A percentile compares a stretch with the other conserved stretches of the same genome.
phyloP scores from a whole-genome alignment of 2,113 vertebrate genomes.

The Chloropsis cyanopogon region DNA sequence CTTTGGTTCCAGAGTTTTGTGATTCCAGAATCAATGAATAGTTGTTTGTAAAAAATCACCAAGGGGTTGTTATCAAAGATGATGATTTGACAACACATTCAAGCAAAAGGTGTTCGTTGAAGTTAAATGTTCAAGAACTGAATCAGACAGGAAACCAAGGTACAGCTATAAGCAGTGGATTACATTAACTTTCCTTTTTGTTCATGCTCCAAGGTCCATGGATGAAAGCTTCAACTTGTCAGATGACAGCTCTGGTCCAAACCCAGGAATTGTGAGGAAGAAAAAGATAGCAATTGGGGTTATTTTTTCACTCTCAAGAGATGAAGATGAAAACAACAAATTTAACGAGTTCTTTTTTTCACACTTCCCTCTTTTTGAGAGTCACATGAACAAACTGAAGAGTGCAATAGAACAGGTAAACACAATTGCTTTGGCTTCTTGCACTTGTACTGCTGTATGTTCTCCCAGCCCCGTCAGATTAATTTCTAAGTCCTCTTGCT shows the following conservation, averaged over 20 bases:
- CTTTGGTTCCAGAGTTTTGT: not conserved
- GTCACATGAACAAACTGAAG: conserved; percentile 99
- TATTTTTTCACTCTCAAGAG: conserved; percentile 90
- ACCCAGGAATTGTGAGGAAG: conserved; percentile 87
- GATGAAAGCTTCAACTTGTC: conserved; percentile 99
- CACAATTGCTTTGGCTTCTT: not conserved
- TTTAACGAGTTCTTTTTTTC: conserved; percentile 99
- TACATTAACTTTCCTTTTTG: conserved; percentile 14
- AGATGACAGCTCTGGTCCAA: conserved; percentile 87
- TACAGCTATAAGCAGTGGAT: not conserved
- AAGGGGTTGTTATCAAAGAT: not conserved
- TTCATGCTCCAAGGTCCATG: conserved; percentile 81
- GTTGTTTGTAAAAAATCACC: not conserved
- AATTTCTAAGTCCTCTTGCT: not conserved
- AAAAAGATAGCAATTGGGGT: conserved; percentile 98
- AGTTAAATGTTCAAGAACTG: not conserved
- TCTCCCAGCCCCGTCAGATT: not conserved
- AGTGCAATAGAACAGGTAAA: conserved; percentile 95
- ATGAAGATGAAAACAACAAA: conserved; percentile 90
- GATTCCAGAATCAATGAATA: not conserved
- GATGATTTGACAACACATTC: not conserved
- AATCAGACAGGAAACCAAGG: not conserved
- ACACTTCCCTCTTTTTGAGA: conserved; percentile 98
- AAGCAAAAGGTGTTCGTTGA: not conserved
- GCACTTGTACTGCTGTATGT: not conserved